Base-by-base conservation (phyloP, 1,140 invertebrate genomes). In the Psilanteris sp. region DNA sequence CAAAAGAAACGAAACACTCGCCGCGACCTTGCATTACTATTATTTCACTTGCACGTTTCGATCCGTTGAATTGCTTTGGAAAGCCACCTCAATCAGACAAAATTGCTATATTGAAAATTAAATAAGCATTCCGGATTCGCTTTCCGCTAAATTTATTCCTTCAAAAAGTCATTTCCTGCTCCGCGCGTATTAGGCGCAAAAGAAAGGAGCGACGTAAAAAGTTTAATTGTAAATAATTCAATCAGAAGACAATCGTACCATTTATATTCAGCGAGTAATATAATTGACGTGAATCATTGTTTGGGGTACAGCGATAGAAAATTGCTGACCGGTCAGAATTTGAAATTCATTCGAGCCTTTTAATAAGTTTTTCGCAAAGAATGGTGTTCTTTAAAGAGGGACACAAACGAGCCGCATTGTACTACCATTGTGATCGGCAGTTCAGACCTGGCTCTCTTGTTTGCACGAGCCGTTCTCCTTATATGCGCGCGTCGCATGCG, bases 101-200 rank as follows among this genome's bases (percentile, higher is more conserved):
- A 62, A 73, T 67, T 67, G 61, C 70, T 52, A 34, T 52, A 54
- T 67, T 64, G 71, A 61, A 61, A 67, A 75, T 75, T 75, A 61
- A 75, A 75, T 55, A 72, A 62, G 48, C 59, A 50, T 54, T 57
- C 26, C 18, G 52, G 32, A 50, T 55, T 67, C 31, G 46, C 29
- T 57, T 57, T 68, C 31, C 31, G 39, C 22, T 46, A 55, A 55
- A 54, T 67, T 67, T 67, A 46, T 55, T 37, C 37, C 20, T 26
- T 41, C 24, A 24, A 46, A 55, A 55, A 52, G 36, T 55, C 36
- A 43, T 52, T 34, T 27, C 26, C 44, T 13, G 26, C 41, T 41
- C 13, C 13, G 24, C n/a, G 11, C 15, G 37, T 22, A 32, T 43
- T 57, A 29, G 36, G 37, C 18, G 46, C 4, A 8, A 10, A 16